Conservation (phyloP, 1,140 invertebrate genomes). For the Hycleus cichorii region DNA sequence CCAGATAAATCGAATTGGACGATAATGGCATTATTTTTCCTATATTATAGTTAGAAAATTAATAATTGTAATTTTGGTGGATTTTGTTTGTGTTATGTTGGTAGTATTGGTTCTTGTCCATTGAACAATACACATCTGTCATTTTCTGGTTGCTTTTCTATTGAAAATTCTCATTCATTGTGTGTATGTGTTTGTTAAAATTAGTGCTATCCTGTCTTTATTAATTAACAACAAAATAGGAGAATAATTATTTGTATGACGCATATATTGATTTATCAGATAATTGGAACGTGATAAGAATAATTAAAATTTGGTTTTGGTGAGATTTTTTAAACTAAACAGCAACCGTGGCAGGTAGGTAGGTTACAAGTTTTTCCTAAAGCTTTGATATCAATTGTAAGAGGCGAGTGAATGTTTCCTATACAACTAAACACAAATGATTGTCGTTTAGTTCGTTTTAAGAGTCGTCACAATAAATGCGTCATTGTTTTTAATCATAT, state of each 20-base stretch:
- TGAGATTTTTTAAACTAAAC: too few species aligned
- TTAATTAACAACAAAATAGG: conserved; percentile 4
- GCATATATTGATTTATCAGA: conserved; percentile 10
- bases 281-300: conserved; percentile 9
- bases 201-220: conserved; percentile 15
- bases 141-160: conserved; percentile 1
- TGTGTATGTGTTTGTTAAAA: conserved; percentile 5
- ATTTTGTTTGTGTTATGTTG: too few species aligned
- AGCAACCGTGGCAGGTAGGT: too few species aligned
- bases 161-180: conserved; percentile 16
- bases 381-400: background rate
- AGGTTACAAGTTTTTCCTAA: conserved; percentile 4
- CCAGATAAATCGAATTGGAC: background rate
- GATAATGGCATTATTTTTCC: background rate
- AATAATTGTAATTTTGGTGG: too few species aligned
- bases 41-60: too few species aligned
- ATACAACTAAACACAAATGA: too few species aligned
- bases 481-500: conserved; percentile 9
- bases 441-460: too few species aligned
- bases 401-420: too few species aligned
- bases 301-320: too few species aligned
- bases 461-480: conserved; percentile 19
- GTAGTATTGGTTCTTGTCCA: too few species aligned
- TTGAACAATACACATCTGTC: background rate
- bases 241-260: conserved; percentile 11